Evolutionary conservation across 2,797 vertebrate genomes (phyloP).

Genomic region (Pygocentrus nattereri): DNA sequence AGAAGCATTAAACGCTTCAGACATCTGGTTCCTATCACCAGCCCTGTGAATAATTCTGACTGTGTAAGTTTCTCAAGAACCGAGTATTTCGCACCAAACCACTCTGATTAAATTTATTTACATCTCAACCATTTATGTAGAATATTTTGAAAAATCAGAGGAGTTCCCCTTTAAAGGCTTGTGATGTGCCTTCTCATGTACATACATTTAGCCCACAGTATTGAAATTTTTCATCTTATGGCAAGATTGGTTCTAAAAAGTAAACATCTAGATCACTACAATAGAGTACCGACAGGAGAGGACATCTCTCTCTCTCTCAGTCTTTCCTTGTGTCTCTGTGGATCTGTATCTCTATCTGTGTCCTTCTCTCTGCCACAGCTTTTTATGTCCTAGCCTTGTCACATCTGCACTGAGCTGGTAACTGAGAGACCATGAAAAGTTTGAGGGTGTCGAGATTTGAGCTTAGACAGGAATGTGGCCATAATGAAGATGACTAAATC

Average conservation of each 20-base stretch:
- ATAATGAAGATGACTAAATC: slow-evolving; percentile 17
- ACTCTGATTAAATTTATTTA: too few relatives aligned
- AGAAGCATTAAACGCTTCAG: too few relatives aligned
- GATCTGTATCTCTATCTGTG: slow-evolving; percentile 16
- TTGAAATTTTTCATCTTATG: background rate
- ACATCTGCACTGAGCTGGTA: too few relatives aligned
- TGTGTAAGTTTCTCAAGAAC: too few relatives aligned
- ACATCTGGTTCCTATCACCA: too few relatives aligned
- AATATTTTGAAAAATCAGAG: too few relatives aligned
- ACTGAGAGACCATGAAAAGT: background rate
- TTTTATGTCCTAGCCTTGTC: background rate
- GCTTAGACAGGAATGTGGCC: slow-evolving; percentile 16
- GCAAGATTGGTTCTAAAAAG: background rate
- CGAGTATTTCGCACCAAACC: too few relatives aligned
- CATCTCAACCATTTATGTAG: too few relatives aligned
- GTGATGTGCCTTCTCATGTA: too few relatives aligned
- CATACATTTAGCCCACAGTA: background rate
- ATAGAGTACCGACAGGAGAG: background rate
- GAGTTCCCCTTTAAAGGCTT: too few relatives aligned
- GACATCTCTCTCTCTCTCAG: background rate
- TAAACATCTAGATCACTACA: background rate
- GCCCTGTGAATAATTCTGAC: too few relatives aligned
- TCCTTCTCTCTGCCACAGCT: background rate
- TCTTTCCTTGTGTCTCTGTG: background rate
- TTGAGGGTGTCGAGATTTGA: background rate